Percentiles rank a stretch among this genome's conserved stretches.
Evolutionary conservation across 1,140 invertebrate genomes (phyloP).

Genomic region (Hermetia illucens): DNA sequence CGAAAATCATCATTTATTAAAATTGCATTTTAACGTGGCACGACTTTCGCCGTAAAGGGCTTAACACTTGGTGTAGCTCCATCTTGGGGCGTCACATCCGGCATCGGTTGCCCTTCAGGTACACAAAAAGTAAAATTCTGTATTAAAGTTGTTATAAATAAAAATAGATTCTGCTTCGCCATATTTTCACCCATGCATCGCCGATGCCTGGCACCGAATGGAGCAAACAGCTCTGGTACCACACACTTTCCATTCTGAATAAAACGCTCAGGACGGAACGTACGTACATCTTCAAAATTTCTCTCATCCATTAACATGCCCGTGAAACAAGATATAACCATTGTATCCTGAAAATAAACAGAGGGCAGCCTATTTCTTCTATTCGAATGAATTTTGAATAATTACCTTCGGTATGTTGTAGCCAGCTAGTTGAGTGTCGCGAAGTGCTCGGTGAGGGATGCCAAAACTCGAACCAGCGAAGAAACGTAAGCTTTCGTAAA

Average conservation of each 20-base stretch:
- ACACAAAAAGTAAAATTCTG: conserved; percentile 59
- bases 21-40: conserved; percentile 13
- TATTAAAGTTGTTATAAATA: conserved; percentile 62
- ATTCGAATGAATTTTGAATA: not conserved
- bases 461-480: conserved; percentile 65
- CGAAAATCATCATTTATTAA: too few relatives aligned
- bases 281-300: conserved; percentile 52
- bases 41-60: conserved; percentile 51
- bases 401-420: conserved; percentile 60
- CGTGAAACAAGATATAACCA: conserved; percentile 70
- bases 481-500: conserved; percentile 59
- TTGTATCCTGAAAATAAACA: conserved; percentile 48
- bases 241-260: conserved; percentile 48
- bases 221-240: conserved; percentile 55
- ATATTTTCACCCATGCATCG: conserved; percentile 75
- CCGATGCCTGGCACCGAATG: conserved; percentile 68
- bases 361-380: conserved; percentile 1
- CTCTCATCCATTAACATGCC: conserved; percentile 55
- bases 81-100: conserved; percentile 48
- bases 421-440: conserved; percentile 51
- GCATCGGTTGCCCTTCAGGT: conserved; percentile 43
- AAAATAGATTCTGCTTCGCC: conserved; percentile 71
- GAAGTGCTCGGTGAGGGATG: conserved; percentile 59
- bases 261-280: conserved; percentile 56
- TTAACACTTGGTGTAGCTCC: conserved; percentile 58